Percentiles rank a stretch among this genome's conserved stretches.
phyloP scores from a whole-genome alignment of 2,888 invertebrate species.

The Agrotis segetum region DNA sequence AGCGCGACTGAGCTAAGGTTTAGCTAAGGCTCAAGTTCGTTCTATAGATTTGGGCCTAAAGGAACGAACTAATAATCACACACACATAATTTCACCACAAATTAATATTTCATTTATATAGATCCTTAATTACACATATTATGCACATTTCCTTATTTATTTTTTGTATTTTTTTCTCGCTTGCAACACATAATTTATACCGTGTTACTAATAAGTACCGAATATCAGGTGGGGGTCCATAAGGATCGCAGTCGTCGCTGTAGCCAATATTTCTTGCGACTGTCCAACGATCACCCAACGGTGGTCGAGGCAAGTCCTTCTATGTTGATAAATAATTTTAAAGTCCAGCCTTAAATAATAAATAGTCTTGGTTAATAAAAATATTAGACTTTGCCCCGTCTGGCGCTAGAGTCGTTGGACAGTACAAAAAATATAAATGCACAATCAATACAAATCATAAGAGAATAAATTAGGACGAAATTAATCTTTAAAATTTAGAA shows the following conservation, averaged over 20 bases:
- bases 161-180: constrained; percentile 66
- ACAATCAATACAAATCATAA: constrained; percentile 46
- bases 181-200: constrained; percentile 73
- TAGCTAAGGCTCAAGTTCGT: no score
- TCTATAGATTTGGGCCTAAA: constrained; percentile 17
- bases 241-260: constrained; percentile 36
- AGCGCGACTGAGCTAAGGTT: no score
- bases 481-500: constrained; percentile 32
- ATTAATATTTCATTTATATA: constrained; percentile 62
- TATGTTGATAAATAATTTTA: constrained; percentile 12
- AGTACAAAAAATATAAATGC: constrained; percentile 50
- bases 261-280: constrained; percentile 21
- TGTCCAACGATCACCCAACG: constrained; percentile 20
- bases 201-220: constrained; percentile 77
- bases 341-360: constrained; percentile 11
- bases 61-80: constrained; percentile 64
- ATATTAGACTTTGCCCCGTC: background rate
- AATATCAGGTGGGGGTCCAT: constrained; percentile 65
- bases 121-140: constrained; percentile 76
- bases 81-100: constrained; percentile 68
- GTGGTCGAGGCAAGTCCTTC: background rate
- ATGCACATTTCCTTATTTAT: constrained; percentile 77
- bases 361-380: constrained; percentile 5
- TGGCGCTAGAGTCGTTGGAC: constrained; percentile 16
- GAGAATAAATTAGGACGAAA: constrained; percentile 39